These are phyloP conservation scores for Dromius quadrimaculatus DNA, from an alignment of 2,888 invertebrate genomes.

Conservation along the genomic window DNA sequence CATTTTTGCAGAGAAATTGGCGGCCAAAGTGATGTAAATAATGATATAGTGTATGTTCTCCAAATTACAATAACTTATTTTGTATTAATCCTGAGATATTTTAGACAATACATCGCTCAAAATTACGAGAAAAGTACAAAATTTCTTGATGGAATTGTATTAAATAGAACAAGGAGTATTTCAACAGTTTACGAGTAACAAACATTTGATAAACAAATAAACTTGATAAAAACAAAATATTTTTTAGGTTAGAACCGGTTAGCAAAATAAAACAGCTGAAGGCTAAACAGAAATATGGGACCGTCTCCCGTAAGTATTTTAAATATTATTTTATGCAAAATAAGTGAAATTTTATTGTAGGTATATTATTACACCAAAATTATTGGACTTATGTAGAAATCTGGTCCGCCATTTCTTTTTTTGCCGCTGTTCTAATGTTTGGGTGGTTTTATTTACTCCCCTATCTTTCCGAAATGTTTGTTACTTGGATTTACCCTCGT, in stretches of 20 bases:
- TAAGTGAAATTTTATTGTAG: too few relatives aligned
- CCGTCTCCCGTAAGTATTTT: slow-evolving; percentile 10
- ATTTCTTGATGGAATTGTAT: slow-evolving; percentile 9
- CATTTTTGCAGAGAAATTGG: not conserved
- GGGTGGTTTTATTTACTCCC: slow-evolving; percentile 13
- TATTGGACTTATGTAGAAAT: slow-evolving; percentile 23
- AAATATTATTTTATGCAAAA: too few relatives aligned
- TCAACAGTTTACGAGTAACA: not conserved
- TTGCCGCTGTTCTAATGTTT: not conserved
- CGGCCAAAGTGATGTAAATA: not conserved
- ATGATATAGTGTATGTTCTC: too few relatives aligned
- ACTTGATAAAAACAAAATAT: not conserved
- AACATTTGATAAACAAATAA: not conserved
- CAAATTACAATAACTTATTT: too few relatives aligned
- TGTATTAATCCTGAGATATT: not conserved
- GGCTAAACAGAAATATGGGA: not conserved
- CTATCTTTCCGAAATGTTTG: not conserved
- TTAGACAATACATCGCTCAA: not conserved
- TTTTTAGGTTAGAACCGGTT: slow-evolving; percentile 1
- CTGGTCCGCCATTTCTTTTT: not conserved
- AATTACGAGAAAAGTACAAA: slow-evolving; percentile 1
- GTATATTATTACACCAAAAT: not conserved
- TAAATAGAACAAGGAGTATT: slow-evolving; percentile 15
- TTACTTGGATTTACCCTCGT: not conserved
- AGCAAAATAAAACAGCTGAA: not conserved